phyloP scores from a whole-genome alignment of 2,888 invertebrate species.

The Phalangium opilio region DNA sequence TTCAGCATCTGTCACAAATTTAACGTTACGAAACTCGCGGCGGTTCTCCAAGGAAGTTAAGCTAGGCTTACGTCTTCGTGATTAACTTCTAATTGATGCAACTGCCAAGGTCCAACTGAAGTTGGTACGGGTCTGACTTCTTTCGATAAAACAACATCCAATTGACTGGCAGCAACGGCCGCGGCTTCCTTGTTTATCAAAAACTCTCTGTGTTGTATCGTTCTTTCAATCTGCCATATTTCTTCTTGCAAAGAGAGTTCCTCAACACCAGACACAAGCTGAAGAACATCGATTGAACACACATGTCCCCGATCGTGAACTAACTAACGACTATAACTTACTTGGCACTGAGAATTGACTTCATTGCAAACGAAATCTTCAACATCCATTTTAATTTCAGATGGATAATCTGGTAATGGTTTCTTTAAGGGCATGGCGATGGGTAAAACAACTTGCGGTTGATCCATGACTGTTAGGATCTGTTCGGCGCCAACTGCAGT shows the following conservation, averaged over 20 bases:
- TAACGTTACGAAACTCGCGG: too few relatives aligned
- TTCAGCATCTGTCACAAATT: too few relatives aligned
- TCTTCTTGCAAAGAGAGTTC: conserved; percentile 12
- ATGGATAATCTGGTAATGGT: background rate
- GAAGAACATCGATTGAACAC: too few relatives aligned
- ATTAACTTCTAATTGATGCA: conserved; percentile 9
- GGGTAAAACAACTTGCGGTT: conserved; percentile 11
- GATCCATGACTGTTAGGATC: conserved; percentile 9
- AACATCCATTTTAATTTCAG: background rate
- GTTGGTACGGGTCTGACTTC: conserved; percentile 11
- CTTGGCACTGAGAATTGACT: background rate
- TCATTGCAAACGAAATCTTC: background rate
- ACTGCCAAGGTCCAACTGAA: conserved; percentile 16
- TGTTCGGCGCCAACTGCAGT: conserved; percentile 10
- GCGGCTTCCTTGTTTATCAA: conserved; percentile 3
- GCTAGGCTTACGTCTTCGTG: too few relatives aligned
- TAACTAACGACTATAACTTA: too few relatives aligned
- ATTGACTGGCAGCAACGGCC: too few relatives aligned
- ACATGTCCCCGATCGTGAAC: too few relatives aligned
- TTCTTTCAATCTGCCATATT: conserved; percentile 12
- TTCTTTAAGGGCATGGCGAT: conserved; percentile 4
- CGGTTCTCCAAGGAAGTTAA: too few relatives aligned
- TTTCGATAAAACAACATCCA: too few relatives aligned
- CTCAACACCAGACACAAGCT: background rate
- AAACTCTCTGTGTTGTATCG: conserved; percentile 11